phyloP scores from a whole-genome alignment of 2,113 vertebrate genomes.

The Lynx canadensis region DNA sequence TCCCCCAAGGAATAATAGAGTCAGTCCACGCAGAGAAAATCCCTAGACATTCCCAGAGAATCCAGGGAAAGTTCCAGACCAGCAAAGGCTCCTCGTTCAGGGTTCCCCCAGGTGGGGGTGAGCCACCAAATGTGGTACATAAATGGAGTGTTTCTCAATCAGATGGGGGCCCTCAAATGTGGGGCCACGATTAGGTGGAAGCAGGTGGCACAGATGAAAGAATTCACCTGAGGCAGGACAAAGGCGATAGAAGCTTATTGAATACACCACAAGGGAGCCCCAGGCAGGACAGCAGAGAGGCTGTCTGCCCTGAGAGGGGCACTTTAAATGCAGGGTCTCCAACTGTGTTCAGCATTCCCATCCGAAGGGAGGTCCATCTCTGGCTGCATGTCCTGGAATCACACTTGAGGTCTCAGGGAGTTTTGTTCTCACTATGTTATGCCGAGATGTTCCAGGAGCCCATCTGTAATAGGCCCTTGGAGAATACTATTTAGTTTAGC shows the following conservation, averaged over 20 bases:
- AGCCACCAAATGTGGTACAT: not conserved
- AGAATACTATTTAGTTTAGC: not conserved
- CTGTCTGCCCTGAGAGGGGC: not conserved
- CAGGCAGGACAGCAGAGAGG: not conserved
- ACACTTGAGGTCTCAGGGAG: not conserved
- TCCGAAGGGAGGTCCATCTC: not conserved
- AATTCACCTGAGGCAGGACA: not conserved
- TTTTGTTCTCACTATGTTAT: not conserved
- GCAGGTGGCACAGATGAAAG: not conserved
- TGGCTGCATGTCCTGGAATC: not conserved
- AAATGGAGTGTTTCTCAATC: not conserved
- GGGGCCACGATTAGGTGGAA: not conserved
- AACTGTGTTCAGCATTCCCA: not conserved
- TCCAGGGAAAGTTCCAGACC: not conserved
- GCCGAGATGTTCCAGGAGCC: not conserved
- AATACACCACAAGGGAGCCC: not conserved
- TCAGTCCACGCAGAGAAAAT: not conserved
- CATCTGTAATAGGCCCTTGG: not conserved
- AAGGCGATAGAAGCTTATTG: not conserved
- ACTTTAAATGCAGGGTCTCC: not conserved
- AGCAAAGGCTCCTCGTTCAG: not conserved
- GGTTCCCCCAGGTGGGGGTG: not conserved
- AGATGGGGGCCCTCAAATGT: not conserved
- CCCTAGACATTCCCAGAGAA: not conserved
- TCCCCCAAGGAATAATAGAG: not conserved